Base-by-base conservation (phyloP, 2,797 vertebrate species). In the Cuculus canorus region DNA sequence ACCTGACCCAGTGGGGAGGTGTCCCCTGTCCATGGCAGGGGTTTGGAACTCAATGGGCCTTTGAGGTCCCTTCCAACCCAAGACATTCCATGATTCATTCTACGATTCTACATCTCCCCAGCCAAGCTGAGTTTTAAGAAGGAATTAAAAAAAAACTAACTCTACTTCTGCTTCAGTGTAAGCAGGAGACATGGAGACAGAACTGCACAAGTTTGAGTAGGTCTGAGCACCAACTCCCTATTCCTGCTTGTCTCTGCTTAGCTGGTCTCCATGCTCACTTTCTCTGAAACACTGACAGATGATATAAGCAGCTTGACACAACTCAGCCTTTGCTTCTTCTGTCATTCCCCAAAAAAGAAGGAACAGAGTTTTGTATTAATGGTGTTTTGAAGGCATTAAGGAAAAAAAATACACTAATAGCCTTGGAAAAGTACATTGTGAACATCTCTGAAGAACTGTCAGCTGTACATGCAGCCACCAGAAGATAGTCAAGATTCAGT, bases 371-470 rank as follows among this genome's bases (percentile, higher is more conserved):
- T 82, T 60, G 13, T 32, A 76, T 52, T 65, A 83, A 39, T 32
- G 50, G 13, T 35, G 75, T 75, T 90, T 82, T 52, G 90, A 43
- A 17, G 76, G 15, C 50, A 79, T 45, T 81, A 78, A 32, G 32
- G 11, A 88, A 66, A 90, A 90, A 71, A 19, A 15, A 77, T 33
- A 30, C 19, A 25, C 32, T 15, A 75, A 45, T 2, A 9, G 41
- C 91, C 89, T 88, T 94, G 80, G 72, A 63, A 78, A 94, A 90
- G 80, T 69, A 88, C 54, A 52, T 39, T 91, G 68, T 93, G 50
- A 85, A 84, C 59, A 73, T 50, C 35, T 89, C 57, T 11, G 1
- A 73, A 88, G 66, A 92, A 70, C 64, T 52, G 47, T 28, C 54
- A 83, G 61, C 39, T 72, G 71, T 43, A 79, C 61, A 52, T 4